Evolutionary conservation across 1,140 invertebrate species (phyloP), one percentile per base, ranked within the genome.

Genomic region (Drosophila nebulosa): DNA sequence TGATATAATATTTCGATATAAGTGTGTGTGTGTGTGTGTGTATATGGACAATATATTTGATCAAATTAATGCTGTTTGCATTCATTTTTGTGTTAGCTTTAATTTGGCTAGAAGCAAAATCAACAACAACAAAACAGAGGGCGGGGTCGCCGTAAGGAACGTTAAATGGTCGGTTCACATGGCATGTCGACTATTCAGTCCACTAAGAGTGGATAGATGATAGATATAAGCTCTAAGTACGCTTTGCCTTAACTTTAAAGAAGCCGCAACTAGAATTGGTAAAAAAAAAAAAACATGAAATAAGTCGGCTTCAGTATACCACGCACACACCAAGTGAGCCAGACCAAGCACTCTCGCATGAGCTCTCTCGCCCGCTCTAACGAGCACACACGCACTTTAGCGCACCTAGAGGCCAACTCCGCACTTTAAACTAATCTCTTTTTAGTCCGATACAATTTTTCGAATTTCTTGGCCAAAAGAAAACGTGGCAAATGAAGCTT

Each of bases 21-120:
- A 26, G 36, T 59, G 53, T 59, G 50, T 57, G 6, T 67, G 32
- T 32, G 1, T 67, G 18, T 65, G 59, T 53, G 36, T 69, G 53
- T 63, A 21, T 68, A 62, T 62, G 53, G 64, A 64, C 59, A 53
- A 77, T 58, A 77, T 88, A 86, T 78, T 78, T 86, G 74, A 69
- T 86, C 78, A 78, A 72, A 75, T 77, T 77, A 73, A 78, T 78
- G 57, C 56, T 89, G 58, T 88, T 88, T 88, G 83, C 79, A 79
- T 77, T 83, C 39, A 52, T 62, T 61, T 68, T 42, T 56, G 35
- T 64, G 35, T 64, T 73, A 4, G n/a, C 58, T 16, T 50, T 63
- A 76, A 78, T 75, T 72, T 69, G 55, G 66, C 68, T 78, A 78
- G 64, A 79, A 72, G 64, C 69, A 63, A 64, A 36, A 32, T n/a